Percentiles rank a stretch among this genome's conserved stretches.
Conservation (phyloP, 2,797 vertebrate genomes). For the Salmo trutta region DNA sequence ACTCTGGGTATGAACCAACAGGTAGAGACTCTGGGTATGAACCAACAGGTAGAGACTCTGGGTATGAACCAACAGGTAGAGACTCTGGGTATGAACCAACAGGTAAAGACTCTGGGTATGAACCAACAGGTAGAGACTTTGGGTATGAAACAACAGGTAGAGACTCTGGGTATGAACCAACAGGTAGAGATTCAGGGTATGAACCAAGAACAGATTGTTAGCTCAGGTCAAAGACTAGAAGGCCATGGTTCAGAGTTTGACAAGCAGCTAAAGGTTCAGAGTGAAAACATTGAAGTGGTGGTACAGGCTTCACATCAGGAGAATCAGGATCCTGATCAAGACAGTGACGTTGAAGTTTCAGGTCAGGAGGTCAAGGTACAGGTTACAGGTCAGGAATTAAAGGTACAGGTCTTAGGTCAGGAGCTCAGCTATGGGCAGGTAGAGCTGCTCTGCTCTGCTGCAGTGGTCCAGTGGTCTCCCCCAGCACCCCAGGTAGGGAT, state of each 20-base stretch:
- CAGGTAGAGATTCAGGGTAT: no score
- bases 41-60: no score
- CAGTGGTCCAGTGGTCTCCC: slow-evolving; percentile 58
- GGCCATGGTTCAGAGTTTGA: background rate
- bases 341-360: background rate
- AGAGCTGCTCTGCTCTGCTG: slow-evolving; percentile 46
- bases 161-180: background rate
- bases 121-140: no score
- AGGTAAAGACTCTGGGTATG: no score
- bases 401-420: slow-evolving; percentile 24
- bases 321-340: background rate
- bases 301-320: background rate
- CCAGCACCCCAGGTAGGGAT: slow-evolving; percentile 61
- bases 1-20: no score
- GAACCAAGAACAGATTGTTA: no score
- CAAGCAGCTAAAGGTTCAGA: background rate
- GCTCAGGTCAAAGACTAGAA: slow-evolving; percentile 9
- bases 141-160: background rate
- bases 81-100: no score
- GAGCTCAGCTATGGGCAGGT: slow-evolving; percentile 61
- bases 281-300: background rate
- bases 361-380: background rate
- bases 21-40: no score
- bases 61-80: no score
- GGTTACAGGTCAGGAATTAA: background rate